Percentiles rank a stretch among this genome's conserved stretches.
These are phyloP conservation scores for Lutjanus erythropterus DNA, from an alignment of 2,113 vertebrate genomes.

Conservation along the genomic window DNA sequence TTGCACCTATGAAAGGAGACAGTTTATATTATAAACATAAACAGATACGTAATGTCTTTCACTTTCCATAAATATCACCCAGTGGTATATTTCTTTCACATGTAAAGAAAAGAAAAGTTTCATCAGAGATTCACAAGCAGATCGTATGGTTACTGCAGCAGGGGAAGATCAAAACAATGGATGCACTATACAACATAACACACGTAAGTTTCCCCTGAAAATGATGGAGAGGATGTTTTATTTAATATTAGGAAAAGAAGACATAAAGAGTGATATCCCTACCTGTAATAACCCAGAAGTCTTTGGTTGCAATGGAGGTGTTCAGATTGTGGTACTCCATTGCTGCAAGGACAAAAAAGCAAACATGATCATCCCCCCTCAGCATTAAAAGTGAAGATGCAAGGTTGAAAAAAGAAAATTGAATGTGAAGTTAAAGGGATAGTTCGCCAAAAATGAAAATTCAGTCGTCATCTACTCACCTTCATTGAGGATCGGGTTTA, in stretches of 20 bases:
- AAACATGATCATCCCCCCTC: background rate
- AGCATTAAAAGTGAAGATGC: background rate
- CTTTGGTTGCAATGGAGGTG: conserved; percentile 92
- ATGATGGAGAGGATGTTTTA: background rate
- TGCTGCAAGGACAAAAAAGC: conserved; percentile 84
- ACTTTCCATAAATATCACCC: conserved; percentile 15
- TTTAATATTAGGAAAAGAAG: background rate
- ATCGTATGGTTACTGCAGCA: background rate
- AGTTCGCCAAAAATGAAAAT: too few relatives aligned
- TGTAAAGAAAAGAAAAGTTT: background rate
- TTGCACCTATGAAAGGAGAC: conserved; percentile 4
- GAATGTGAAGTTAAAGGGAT: background rate
- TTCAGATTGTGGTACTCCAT: conserved; percentile 98
- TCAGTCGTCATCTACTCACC: too few relatives aligned
- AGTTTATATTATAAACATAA: conserved; percentile 19
- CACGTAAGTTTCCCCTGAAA: background rate
- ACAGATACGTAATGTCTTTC: background rate
- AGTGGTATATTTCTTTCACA: too few relatives aligned
- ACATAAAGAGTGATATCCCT: conserved; percentile 20
- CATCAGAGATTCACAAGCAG: background rate
- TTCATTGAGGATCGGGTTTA: too few relatives aligned
- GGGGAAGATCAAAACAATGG: background rate
- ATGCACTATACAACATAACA: background rate
- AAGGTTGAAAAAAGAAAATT: background rate
- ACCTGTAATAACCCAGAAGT: conserved; percentile 99